phyloP scores from a whole-genome alignment of 2,888 invertebrate species.

The Parnassius mnemosyne region DNA sequence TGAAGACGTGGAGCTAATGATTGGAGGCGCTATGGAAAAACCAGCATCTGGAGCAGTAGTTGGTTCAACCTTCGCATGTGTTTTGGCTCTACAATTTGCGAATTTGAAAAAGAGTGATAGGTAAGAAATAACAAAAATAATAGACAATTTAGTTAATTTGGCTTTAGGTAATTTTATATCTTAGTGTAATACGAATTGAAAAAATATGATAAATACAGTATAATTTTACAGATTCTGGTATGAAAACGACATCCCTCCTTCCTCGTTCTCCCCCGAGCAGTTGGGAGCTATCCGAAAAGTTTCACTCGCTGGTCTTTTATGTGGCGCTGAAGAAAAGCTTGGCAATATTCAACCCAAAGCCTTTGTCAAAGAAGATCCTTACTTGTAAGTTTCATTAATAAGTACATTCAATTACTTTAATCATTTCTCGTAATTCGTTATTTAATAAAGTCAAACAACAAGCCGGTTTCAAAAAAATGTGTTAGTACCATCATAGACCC shows the following conservation, averaged over 20 bases:
- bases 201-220: not conserved
- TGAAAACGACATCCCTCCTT: conserved; percentile 95
- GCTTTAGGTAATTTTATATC: not conserved
- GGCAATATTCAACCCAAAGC: conserved; percentile 90
- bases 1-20: conserved; percentile 91
- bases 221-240: conserved; percentile 89
- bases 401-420: too few species aligned
- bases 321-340: conserved; percentile 86
- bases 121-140: conserved; percentile 37
- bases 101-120: conserved; percentile 90
- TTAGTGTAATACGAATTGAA: not conserved
- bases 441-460: too few species aligned
- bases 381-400: conserved; percentile 82
- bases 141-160: too few species aligned
- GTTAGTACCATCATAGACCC: too few species aligned
- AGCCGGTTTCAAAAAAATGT: too few species aligned
- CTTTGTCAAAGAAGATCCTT: conserved; percentile 91
- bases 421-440: too few species aligned
- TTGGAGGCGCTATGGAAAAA: conserved; percentile 90
- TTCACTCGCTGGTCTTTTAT: conserved; percentile 88
- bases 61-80: conserved; percentile 93
- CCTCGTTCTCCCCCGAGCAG: conserved; percentile 88
- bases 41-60: conserved; percentile 90
- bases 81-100: conserved; percentile 90
- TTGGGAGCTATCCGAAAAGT: conserved; percentile 90